Evolutionary conservation across 2,113 vertebrate genomes (phyloP), one percentile per base, ranked within the genome.

Genomic region (Hystrix cristata): DNA sequence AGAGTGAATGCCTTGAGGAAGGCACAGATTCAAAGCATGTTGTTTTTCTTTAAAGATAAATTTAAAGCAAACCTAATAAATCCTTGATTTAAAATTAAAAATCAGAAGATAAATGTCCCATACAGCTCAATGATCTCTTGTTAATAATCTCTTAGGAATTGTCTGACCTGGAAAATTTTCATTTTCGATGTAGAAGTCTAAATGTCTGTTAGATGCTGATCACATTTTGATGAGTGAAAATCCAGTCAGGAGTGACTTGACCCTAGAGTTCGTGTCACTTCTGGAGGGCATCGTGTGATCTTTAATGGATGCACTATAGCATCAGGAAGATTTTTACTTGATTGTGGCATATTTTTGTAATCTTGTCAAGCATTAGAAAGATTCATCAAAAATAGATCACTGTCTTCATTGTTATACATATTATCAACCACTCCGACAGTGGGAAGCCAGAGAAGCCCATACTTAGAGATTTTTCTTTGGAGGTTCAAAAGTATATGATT

Each of bases 11-110:
- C 59, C 60, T 87, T 71, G 69, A 90, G 86, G 81, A 88, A 79
- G 88, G 46, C 55, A 38, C 46, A 11, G 27, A 21, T 65, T 43
- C 1, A 51, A 72, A 88, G 48, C 31, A 62, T 62, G 62, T 84
- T n/a, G 29, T 23, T 85, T 89, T 19, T 92, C 21, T 89, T 7
- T 81, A 67, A 92, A 85, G 67, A 74, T 53, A 9, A 93, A 53
- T 91, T 81, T 94, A 57, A 95, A 21, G 80, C 29, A 94, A 80
- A 87, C 14, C 19, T 82, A 48, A 62, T 62, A 87, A 78, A 87
- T 60, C 23, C 16, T 18, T 27, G 64, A 60, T 74, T 91, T 94
- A 85, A 80, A 97, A 88, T 71, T 7, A 92, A 85, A 89, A 89
- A 88, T 84, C 6, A 59, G 72, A 74, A 34, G 13, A 43, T 85